phyloP scores from a whole-genome alignment of 1,140 invertebrate species.

The Pogonomyrmex californicus region DNA sequence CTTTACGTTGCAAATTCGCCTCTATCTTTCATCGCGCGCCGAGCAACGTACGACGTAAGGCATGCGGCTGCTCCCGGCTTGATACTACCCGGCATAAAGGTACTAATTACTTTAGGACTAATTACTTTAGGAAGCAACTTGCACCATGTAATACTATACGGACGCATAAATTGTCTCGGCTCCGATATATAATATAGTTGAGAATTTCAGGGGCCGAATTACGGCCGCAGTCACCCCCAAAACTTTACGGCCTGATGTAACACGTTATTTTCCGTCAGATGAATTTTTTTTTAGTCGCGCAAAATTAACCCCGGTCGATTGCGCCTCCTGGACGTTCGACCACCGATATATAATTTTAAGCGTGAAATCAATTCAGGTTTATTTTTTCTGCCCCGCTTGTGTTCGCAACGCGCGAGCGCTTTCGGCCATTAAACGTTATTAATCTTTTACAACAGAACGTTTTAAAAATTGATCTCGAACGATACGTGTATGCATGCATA shows the following conservation, averaged over 20 bases:
- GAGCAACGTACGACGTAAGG: slow-evolving; percentile 55
- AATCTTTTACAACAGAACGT: not conserved
- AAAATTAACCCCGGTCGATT: slow-evolving; percentile 36
- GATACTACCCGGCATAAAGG: slow-evolving; percentile 72
- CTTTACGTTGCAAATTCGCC: slow-evolving; percentile 44
- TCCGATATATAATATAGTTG: slow-evolving; percentile 68
- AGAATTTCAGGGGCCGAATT: slow-evolving; percentile 65
- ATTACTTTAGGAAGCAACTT: slow-evolving; percentile 73
- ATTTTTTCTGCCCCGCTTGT: not conserved
- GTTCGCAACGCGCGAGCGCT: not conserved
- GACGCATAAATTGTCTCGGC: slow-evolving; percentile 65
- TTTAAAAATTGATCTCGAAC: not conserved
- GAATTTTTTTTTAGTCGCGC: not conserved
- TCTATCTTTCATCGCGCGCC: slow-evolving; percentile 41
- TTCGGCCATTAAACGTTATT: slow-evolving; percentile 1
- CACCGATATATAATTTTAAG: slow-evolving; percentile 8
- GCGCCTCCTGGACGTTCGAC: not conserved
- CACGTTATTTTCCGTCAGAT: not conserved
- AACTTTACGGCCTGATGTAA: slow-evolving; percentile 29
- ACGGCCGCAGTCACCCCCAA: slow-evolving; percentile 7
- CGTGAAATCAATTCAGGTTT: slow-evolving; percentile 13
- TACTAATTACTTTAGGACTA: slow-evolving; percentile 74
- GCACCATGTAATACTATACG: slow-evolving; percentile 63
- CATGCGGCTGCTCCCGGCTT: slow-evolving; percentile 59
- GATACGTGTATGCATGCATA: not conserved